Conservation (phyloP, 2,888 invertebrate species). For the Patella ulyssiponensis region DNA sequence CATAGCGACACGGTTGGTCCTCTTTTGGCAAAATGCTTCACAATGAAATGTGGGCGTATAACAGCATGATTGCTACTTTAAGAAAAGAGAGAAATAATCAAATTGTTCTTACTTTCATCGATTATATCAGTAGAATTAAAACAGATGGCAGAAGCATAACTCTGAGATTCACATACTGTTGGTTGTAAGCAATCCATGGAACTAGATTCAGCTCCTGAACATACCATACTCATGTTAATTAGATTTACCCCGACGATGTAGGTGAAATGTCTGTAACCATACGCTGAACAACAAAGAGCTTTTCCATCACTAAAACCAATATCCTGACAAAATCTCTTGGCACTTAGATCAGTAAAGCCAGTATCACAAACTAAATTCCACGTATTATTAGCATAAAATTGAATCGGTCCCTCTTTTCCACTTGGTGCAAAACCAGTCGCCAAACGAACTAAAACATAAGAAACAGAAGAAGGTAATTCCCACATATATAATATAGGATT, state of each 20-base stretch:
- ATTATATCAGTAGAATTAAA: slow-evolving; percentile 37
- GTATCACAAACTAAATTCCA: slow-evolving; percentile 62
- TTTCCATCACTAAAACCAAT: slow-evolving; percentile 56
- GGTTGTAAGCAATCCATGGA: slow-evolving; percentile 45
- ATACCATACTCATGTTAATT: slow-evolving; percentile 49
- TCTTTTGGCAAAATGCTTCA: too few species aligned
- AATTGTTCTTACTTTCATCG: slow-evolving; percentile 39
- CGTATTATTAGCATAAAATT: slow-evolving; percentile 44
- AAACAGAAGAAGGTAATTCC: too few species aligned
- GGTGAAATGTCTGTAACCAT: slow-evolving; percentile 43
- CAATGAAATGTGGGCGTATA: too few species aligned
- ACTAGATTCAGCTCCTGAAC: slow-evolving; percentile 34
- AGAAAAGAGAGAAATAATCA: too few species aligned
- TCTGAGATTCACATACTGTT: slow-evolving; percentile 42
- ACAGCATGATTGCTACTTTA: too few species aligned
- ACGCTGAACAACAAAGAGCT: slow-evolving; percentile 56
- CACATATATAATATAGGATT: too few species aligned
- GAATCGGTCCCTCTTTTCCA: slow-evolving; percentile 55
- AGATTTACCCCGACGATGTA: slow-evolving; percentile 12
- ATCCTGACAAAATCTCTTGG: slow-evolving; percentile 52
- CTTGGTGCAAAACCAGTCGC: slow-evolving; percentile 48
- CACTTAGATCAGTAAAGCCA: slow-evolving; percentile 56
- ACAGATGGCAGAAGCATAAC: slow-evolving; percentile 59
- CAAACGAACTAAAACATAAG: slow-evolving; percentile 46
- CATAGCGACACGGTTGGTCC: too few species aligned